phyloP scores from a whole-genome alignment of 2,113 vertebrate genomes.

The Carlito syrichta region DNA sequence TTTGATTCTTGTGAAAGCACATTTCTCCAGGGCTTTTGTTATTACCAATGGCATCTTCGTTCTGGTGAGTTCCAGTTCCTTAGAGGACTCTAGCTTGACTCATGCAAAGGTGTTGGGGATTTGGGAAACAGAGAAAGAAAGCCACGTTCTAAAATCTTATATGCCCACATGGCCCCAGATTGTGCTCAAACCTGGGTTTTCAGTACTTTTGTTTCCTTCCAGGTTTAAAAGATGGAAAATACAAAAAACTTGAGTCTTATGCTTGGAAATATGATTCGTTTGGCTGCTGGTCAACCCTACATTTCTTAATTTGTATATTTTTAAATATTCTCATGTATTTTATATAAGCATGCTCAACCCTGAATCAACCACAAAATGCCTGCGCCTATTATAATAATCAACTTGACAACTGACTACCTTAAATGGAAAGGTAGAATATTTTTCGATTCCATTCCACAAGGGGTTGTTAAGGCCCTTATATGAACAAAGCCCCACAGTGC shows the following conservation, averaged over 20 bases:
- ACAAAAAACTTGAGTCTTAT: neutral
- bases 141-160: neutral
- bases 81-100: neutral
- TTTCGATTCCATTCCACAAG: neutral
- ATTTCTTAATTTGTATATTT: neutral
- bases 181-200: neutral
- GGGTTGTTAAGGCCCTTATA: neutral
- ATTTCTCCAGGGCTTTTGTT: neutral
- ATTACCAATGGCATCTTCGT: neutral
- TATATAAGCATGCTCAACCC: neutral
- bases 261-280: neutral
- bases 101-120: neutral
- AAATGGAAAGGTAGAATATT: neutral
- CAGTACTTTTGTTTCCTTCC: neutral
- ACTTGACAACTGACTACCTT: neutral
- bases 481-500: neutral
- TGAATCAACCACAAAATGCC: neutral
- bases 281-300: neutral
- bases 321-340: neutral
- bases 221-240: neutral
- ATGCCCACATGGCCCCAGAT: neutral
- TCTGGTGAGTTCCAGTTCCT: neutral
- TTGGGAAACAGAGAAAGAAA: neutral
- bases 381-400: neutral
- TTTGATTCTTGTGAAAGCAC: neutral